Percentiles rank a stretch among this genome's conserved stretches.
These are phyloP conservation scores for Heliopora coerulea DNA, from an alignment of 92 coral and sea anemone genomes.

Conservation along the genomic window DNA sequence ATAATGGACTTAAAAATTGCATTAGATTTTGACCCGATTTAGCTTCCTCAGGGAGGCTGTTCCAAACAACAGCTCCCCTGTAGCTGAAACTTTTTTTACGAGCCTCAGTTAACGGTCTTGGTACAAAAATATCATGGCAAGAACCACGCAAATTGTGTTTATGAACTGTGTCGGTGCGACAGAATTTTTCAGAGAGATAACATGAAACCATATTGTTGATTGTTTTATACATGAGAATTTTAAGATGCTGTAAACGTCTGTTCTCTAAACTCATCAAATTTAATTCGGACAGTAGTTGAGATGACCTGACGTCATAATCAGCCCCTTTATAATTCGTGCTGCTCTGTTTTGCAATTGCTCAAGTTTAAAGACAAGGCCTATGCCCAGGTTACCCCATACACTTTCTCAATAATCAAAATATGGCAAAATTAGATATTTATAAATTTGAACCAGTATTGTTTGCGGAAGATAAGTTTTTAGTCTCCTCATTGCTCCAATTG, in stretches of 20 bases:
- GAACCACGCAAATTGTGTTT: not conserved
- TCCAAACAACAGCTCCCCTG: not conserved
- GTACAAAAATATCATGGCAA: not conserved
- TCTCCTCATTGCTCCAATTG: too few relatives aligned
- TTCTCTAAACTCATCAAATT: not conserved
- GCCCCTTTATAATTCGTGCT: conserved; percentile 3
- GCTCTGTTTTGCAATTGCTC: conserved; percentile 5
- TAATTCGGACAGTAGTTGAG: not conserved
- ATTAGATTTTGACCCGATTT: not conserved
- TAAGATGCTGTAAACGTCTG: not conserved
- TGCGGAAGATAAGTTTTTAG: too few relatives aligned
- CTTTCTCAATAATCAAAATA: conserved; percentile 20
- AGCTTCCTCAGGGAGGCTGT: conserved; percentile 2
- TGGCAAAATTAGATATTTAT: conserved; percentile 12
- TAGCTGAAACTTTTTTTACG: not conserved
- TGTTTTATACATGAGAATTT: conserved; percentile 1
- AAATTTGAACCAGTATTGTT: conserved; percentile 11
- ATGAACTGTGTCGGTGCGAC: not conserved
- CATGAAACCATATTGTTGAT: too few relatives aligned
- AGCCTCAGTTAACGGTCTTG: conserved; percentile 6
- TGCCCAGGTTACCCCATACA: not conserved
- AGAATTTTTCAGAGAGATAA: too few relatives aligned
- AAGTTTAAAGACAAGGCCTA: not conserved
- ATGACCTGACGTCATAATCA: too few relatives aligned
- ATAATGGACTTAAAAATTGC: not conserved